These are phyloP conservation scores for Taurulus bubalis DNA, from an alignment of 2,113 vertebrate species.

Conservation along the genomic window DNA sequence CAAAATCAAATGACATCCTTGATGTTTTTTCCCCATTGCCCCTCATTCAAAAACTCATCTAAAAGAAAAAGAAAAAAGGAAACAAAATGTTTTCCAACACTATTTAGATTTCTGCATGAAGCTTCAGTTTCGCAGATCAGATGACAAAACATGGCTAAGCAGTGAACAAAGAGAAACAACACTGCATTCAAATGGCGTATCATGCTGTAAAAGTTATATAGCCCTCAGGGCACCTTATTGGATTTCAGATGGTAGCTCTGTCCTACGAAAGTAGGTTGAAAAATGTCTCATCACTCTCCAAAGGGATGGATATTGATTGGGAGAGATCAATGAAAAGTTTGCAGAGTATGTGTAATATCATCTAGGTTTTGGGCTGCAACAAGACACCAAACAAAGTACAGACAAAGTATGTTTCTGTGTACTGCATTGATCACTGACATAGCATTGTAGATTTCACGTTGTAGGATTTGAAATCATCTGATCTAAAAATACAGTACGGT, in stretches of 20 bases:
- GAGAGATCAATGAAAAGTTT: slow-evolving; percentile 47
- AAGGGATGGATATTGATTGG: slow-evolving; percentile 46
- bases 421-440: slow-evolving; percentile 16
- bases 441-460: background rate
- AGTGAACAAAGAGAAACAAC: background rate
- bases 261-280: slow-evolving; percentile 52
- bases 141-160: slow-evolving; percentile 3
- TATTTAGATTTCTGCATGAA: background rate
- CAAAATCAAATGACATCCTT: slow-evolving; percentile 9
- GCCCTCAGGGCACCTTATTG: slow-evolving; percentile 20
- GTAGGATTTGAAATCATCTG: background rate
- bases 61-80: too few relatives aligned
- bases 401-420: background rate
- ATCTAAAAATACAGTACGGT: slow-evolving; percentile 24
- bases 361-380: slow-evolving; percentile 23
- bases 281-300: slow-evolving; percentile 49
- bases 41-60: slow-evolving; percentile 5
- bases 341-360: slow-evolving; percentile 27
- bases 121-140: background rate
- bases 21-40: background rate
- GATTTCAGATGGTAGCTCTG: slow-evolving; percentile 39
- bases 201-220: background rate
- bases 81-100: background rate
- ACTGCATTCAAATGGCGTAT: slow-evolving; percentile 25
- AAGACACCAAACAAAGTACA: slow-evolving; percentile 32